A percentile compares a stretch with the other conserved stretches of the same genome.
These are phyloP conservation scores for Brachionus plicatilis DNA, from an alignment of 1,140 invertebrate species.

Conservation along the genomic window DNA sequence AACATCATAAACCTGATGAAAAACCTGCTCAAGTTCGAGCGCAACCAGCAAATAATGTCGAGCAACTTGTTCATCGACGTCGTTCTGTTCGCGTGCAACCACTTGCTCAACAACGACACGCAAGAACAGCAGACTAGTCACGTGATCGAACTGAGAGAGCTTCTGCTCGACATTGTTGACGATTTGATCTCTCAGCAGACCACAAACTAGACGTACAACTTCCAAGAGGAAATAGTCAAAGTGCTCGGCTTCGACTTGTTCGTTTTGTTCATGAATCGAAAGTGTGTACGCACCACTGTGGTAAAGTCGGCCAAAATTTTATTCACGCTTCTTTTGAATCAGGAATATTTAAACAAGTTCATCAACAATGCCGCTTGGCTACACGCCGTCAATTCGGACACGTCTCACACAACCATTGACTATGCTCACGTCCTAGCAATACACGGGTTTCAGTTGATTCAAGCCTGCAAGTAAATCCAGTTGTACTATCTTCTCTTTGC, in stretches of 20 bases:
- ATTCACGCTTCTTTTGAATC: slow-evolving; percentile 72
- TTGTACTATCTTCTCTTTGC: slow-evolving; percentile 18
- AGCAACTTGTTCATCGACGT: slow-evolving; percentile 76
- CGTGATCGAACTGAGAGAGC: neutral
- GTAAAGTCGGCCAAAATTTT: slow-evolving; percentile 79
- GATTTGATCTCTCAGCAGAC: neutral
- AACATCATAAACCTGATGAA: slow-evolving; percentile 82
- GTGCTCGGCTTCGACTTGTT: slow-evolving; percentile 93
- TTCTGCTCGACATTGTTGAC: neutral
- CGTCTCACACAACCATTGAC: neutral
- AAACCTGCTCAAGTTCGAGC: slow-evolving; percentile 79
- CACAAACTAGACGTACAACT: slow-evolving; percentile 49
- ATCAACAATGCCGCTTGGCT: neutral
- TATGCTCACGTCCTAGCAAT: neutral
- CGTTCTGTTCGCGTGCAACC: slow-evolving; percentile 70
- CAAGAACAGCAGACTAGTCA: slow-evolving; percentile 47
- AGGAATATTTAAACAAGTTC: slow-evolving; percentile 48
- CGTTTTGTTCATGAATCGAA: slow-evolving; percentile 79
- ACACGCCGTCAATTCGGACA: neutral
- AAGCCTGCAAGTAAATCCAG: neutral
- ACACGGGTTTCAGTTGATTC: neutral
- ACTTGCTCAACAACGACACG: slow-evolving; percentile 77
- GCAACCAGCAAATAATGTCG: slow-evolving; percentile 97
- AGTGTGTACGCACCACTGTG: slow-evolving; percentile 77
- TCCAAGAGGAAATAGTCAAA: slow-evolving; percentile 82